Base-by-base conservation (phyloP, 2,888 invertebrate genomes). In the Hoplodrina blanda region DNA sequence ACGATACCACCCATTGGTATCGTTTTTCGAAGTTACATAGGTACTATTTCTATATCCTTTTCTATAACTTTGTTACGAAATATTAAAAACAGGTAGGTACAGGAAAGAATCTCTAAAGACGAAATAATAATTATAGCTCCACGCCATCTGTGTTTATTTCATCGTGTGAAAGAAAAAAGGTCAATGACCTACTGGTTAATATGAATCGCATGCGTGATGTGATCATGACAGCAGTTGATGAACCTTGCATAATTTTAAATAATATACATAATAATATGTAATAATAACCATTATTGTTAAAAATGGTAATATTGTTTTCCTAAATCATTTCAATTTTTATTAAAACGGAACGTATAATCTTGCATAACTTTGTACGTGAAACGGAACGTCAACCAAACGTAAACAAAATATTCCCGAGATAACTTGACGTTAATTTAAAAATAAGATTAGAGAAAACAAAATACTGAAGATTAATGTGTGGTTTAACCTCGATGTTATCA, bases 351-450 rank as follows among this genome's bases (percentile, higher is more conserved):
- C 64, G 76, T 30, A 4, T 25, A 62, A 19, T 41, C 17, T 62
- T 15, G 37, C 64, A 54, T 64, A 66, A 62, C 61, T 66, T 62
- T 44, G 60, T 55, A 53, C 85, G 84, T 91, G 19, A 69, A 90
- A 88, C 74, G 89, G 81, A 91, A 88, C 89, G 88, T 69, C 62
- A 37, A 69, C 82, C 87, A 89, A 91, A 91, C 88, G 87, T 91
- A 92, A 92, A 92, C 91, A 92, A 91, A 88, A 84, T 83, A 86
- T 76, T 71, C 30, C 44, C 60, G 25, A 71, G 71, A 4, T 64
- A 64, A 52, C 57, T 82, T 84, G 85, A 84, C 84, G 84, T 84
- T 84, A 84, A 73, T 84, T 84, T 84, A 81, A 84, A 84, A 73
- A 56, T 17, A 17, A 41, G 5, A 53, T 64, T 74, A 69, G 55